Evolutionary conservation across 2,888 invertebrate genomes (phyloP), one percentile per base, ranked within the genome.

Genomic region (Hydraecia micacea): DNA sequence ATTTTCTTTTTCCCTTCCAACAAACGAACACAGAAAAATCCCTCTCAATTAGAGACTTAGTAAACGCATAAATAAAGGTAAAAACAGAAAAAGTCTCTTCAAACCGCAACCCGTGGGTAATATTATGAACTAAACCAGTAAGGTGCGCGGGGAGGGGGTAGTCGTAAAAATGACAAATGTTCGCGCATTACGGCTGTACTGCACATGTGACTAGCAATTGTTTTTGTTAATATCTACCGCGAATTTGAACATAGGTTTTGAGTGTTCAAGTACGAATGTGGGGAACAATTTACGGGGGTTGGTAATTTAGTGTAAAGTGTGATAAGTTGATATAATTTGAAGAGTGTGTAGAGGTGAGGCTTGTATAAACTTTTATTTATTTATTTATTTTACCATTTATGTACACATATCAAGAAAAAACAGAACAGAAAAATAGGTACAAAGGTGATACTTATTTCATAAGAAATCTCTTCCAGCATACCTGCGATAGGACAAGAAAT

Each of bases 131-230:
- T 89, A 83, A 84, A 87, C 84, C 79, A 74, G 88, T 75, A 77
- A 87, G 75, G 73, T 80, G n/a, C 46, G 63, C 28, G 73, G 39
- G 46, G 63, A n/a, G 69, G 75, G 63, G 75, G 79, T 65, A 77
- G 75, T 90, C 90, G 87, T 91, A 91, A 91, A 91, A 86, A 90
- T 91, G 91, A 91, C 84, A 88, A 91, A 91, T 87, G 89, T 86
- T 73, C 90, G 84, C 86, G 81, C 89, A 90, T 91, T 90, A 91
- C 87, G 78, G 68, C 79, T 80, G 75, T 68, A 88, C 77, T 88
- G 88, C 88, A 88, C 88, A 88, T 88, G 88, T 89, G 88, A 73
- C 88, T 86, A 69, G 79, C 80, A 73, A 75, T 32, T 87, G 88
- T 89, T 89, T 88, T 89, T 89, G 88, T 88, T 89, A 89, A 88